A percentile compares a stretch with the other conserved stretches of the same genome.
phyloP scores from a whole-genome alignment of 2,888 invertebrate genomes.

The Parelbella ahira region DNA sequence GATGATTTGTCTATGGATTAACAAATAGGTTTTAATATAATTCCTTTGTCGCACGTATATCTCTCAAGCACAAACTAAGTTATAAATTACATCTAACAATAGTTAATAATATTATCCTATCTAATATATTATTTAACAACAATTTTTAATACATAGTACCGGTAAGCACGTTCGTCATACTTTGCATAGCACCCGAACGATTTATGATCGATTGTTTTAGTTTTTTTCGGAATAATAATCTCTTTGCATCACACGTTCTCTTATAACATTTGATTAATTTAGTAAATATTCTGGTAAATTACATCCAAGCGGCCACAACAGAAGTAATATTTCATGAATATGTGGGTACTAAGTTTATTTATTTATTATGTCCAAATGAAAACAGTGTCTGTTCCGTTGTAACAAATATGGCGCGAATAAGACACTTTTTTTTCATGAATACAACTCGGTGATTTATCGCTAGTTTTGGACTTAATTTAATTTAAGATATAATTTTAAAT shows the following conservation, averaged over 20 bases:
- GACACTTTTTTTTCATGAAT: constrained; percentile 1
- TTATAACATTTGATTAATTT: no score
- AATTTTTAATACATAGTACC: constrained; percentile 1
- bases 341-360: no score
- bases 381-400: no score
- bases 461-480: background rate
- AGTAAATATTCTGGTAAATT: no score
- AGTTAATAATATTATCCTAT: constrained; percentile 29
- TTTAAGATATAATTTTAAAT: no score
- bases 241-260: no score
- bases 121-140: constrained; percentile 21
- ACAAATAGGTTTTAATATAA: no score
- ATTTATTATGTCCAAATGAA: background rate
- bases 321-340: no score
- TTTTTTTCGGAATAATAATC: no score
- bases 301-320: no score
- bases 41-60: constrained; percentile 5
- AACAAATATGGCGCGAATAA: no score
- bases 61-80: constrained; percentile 8
- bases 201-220: background rate
- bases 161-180: constrained; percentile 6
- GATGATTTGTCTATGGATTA: no score
- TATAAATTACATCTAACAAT: constrained; percentile 11
- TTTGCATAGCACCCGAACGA: constrained; percentile 12
- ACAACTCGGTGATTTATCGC: constrained; percentile 8